These are phyloP conservation scores for Sebastes matsubarae DNA, from an alignment of 2,797 vertebrate species.

Conservation along the genomic window DNA sequence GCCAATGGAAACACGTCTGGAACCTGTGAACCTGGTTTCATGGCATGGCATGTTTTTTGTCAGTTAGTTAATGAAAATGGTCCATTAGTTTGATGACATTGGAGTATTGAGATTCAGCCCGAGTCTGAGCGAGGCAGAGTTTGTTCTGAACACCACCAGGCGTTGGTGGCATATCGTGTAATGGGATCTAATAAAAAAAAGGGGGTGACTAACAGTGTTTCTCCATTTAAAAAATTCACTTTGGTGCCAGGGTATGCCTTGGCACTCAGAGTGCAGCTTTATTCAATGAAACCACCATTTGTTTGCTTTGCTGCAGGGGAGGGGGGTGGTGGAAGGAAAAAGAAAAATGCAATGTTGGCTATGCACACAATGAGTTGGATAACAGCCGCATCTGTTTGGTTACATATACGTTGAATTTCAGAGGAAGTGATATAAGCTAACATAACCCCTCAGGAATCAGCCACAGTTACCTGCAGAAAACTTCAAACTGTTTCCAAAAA, in stretches of 20 bases:
- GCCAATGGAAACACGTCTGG: background rate
- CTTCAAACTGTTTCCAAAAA: slow-evolving; percentile 4
- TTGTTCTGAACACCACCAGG: background rate
- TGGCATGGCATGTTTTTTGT: background rate
- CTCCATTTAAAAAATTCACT: slow-evolving; percentile 3
- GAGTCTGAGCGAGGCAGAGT: background rate
- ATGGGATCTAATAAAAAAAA: background rate
- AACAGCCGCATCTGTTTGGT: background rate
- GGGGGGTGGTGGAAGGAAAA: background rate
- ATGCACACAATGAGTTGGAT: background rate
- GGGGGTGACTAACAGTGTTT: background rate
- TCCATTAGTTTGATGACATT: slow-evolving; percentile 8
- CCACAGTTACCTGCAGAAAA: background rate
- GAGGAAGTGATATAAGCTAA: background rate
- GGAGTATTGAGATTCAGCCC: background rate
- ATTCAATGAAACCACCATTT: background rate
- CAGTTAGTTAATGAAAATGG: background rate
- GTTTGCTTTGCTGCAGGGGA: background rate
- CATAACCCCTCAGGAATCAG: background rate
- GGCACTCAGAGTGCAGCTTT: background rate
- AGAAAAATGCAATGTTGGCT: background rate
- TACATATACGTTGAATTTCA: background rate
- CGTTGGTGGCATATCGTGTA: background rate
- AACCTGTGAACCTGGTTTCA: background rate
- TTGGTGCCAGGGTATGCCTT: slow-evolving; percentile 4